Evolutionary conservation across 2,113 vertebrate species (phyloP), one percentile per base, ranked within the genome.

Genomic region (Hydrolagus affinis): DNA sequence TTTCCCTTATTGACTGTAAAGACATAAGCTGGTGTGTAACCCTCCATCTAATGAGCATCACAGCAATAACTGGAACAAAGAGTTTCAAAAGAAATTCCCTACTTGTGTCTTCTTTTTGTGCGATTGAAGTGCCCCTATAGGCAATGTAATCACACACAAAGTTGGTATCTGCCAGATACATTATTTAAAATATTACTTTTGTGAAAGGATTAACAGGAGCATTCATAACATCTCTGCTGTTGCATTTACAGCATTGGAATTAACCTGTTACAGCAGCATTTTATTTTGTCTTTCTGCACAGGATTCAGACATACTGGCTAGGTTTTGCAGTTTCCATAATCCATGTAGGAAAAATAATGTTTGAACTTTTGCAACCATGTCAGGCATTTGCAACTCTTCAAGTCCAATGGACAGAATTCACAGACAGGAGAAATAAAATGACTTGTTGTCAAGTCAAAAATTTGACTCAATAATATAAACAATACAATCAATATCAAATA

Each of bases 1-100:
- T 83, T 83, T 30, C 78, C 25, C 62, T 83, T 62, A 83, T 83
- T 83, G 60, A 83, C 78, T 83, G 28, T 66, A 9, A 83, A 15
- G 62, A 83, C 78, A 83, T 19, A 17, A 83, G 25, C 15, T 62
- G 17, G 10, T 17, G 62, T 21, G 62, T 32, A 66, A 66, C 78
- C 78, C 78, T 19, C 60, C 66, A 28, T 30, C 23, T 17, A 25
- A 10, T 64, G 66, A 56, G 8, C 60, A 83, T 28, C 15, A 30
- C 6, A 83, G 60, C 59, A 80, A 17, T 28, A 83, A 66, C 77
- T 62, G 11, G 23, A 83, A 66, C 77, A 83, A 64, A 66, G 60
- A 25, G 77, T 15, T 30, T 62, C 76, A 80, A 17, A 23, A 14
- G 77, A 78, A 14, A 78, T 23, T 78, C 44, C 76, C 76, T 78